Percentiles rank a stretch among this genome's conserved stretches.
Evolutionary conservation across 1,140 invertebrate species (phyloP).

Genomic region (Cherax destructor): DNA sequence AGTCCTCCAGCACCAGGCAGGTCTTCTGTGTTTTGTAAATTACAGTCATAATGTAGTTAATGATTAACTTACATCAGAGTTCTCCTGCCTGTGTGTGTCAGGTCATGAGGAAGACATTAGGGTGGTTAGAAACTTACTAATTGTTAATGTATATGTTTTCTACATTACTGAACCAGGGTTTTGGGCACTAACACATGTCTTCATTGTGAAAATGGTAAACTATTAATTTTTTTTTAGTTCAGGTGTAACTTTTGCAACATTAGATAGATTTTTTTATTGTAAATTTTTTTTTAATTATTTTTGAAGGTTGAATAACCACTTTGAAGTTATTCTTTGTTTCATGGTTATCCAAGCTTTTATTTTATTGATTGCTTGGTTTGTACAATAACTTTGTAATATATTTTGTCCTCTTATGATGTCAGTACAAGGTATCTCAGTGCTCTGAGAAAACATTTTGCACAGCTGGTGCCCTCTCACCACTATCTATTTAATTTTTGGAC

Average conservation of each 20-base stretch:
- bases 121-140: constrained; percentile 24
- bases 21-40: background rate
- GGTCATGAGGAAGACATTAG: constrained; percentile 22
- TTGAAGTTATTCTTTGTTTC: constrained; percentile 2
- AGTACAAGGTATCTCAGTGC: constrained; percentile 67
- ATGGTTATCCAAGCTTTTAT: constrained; percentile 47
- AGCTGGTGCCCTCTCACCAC: constrained; percentile 52
- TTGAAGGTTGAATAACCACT: constrained; percentile 36
- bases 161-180: constrained; percentile 44
- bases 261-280: constrained; percentile 53
- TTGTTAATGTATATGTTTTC: constrained; percentile 11
- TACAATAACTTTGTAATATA: constrained; percentile 67
- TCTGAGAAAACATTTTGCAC: constrained; percentile 62
- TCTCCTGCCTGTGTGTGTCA: background rate
- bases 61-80: constrained; percentile 1
- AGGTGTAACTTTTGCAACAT: constrained; percentile 47
- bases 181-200: constrained; percentile 54
- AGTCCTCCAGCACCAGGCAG: constrained; percentile 18
- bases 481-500: constrained; percentile 61
- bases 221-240: constrained; percentile 42
- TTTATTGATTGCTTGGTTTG: constrained; percentile 54
- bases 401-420: constrained; percentile 68
- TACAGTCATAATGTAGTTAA: background rate
- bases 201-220: constrained; percentile 49
- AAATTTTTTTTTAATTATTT: constrained; percentile 43